A percentile compares a stretch with the other conserved stretches of the same genome.
phyloP scores from a whole-genome alignment of 1,140 invertebrate species.

The Coenobita brevimanus region DNA sequence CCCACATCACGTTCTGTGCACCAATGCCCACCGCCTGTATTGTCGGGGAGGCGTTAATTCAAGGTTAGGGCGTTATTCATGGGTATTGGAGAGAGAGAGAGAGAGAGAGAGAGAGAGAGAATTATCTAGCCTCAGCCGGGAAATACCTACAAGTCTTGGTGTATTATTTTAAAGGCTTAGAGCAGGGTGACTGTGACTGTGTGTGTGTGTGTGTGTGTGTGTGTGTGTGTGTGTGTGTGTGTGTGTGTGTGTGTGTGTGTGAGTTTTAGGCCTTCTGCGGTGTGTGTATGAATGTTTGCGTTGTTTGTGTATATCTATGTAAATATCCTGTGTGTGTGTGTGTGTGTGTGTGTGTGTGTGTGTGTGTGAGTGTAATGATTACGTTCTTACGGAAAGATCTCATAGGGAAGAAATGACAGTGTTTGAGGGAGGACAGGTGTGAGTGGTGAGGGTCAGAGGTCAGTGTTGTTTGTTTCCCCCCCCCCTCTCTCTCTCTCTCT shows the following conservation, averaged over 20 bases:
- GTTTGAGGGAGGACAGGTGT: neutral
- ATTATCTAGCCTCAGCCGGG: too few relatives aligned
- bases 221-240: neutral
- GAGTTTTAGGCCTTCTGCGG: neutral
- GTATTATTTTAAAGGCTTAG: too few relatives aligned
- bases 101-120: neutral
- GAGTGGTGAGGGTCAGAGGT: neutral
- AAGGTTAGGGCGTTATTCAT: neutral
- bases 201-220: neutral
- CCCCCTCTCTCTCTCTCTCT: neutral
- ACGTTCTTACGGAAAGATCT: neutral
- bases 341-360: slow-evolving; percentile 1
- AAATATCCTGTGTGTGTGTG: slow-evolving; percentile 1
- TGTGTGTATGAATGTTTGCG: neutral
- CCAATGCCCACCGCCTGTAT: too few relatives aligned
- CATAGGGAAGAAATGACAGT: neutral
- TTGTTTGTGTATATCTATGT: too few relatives aligned
- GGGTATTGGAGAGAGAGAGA: neutral
- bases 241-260: too few relatives aligned
- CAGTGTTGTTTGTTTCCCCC: too few relatives aligned
- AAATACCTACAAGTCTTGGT: too few relatives aligned
- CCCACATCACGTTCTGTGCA: too few relatives aligned
- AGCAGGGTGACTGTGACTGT: neutral
- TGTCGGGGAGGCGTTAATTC: too few relatives aligned
- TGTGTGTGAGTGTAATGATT: neutral